A percentile compares a stretch with the other conserved stretches of the same genome.
Conservation (phyloP, 2,888 invertebrate species). For the Stenotaenia linearis region DNA sequence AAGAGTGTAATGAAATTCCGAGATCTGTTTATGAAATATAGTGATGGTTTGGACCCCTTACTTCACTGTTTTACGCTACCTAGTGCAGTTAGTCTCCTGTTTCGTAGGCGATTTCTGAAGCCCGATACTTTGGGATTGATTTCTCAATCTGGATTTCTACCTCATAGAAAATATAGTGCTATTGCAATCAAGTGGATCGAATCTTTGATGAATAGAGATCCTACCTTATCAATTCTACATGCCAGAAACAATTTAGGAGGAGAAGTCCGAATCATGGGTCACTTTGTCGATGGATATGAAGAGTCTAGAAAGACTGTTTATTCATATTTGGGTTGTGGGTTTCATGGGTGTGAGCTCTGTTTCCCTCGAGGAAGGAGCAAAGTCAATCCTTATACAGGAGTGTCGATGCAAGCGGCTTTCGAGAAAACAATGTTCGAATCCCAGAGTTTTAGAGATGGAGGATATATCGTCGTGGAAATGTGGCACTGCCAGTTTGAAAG, state of each 20-base stretch:
- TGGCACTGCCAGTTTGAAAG: not conserved
- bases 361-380: not conserved
- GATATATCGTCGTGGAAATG: not conserved
- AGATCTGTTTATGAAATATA: not conserved
- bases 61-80: not conserved
- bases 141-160: not conserved
- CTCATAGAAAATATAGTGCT: not conserved
- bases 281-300: not conserved
- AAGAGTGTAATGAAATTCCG: not conserved
- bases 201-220: not conserved
- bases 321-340: not conserved
- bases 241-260: not conserved
- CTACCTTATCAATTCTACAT: not conserved
- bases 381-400: not conserved
- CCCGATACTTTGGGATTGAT: not conserved
- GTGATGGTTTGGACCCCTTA: not conserved
- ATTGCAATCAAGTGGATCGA: not conserved
- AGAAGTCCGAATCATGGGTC: not conserved
- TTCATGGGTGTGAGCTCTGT: not conserved
- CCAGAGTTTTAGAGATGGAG: not conserved
- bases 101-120: not conserved
- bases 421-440: not conserved
- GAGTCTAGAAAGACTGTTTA: not conserved
- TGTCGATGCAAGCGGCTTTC: not conserved
- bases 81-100: not conserved